Evolutionary conservation across 1,140 invertebrate genomes (phyloP).

Genomic region (Luehdorfia chinensis): DNA sequence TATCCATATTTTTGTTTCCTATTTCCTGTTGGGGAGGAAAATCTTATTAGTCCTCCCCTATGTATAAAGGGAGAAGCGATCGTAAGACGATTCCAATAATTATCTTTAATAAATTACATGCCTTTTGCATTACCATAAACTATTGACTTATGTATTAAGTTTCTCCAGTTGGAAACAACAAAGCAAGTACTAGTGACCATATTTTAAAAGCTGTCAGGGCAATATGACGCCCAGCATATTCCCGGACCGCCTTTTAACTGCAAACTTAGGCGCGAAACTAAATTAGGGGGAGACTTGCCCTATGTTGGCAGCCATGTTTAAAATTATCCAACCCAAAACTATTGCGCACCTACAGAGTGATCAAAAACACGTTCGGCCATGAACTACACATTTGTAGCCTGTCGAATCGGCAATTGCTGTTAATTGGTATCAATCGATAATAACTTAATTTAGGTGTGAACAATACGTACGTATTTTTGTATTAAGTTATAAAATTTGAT

Average conservation of each 20-base stretch:
- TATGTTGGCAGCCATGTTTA: conserved; percentile 24
- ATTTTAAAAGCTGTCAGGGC: conserved; percentile 69
- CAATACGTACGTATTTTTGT: conserved; percentile 29
- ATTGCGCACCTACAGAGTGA: conserved; percentile 26
- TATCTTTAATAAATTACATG: too few species aligned
- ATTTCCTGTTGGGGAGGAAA: too few species aligned
- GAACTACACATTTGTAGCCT: conserved; percentile 23
- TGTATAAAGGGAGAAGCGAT: too few species aligned
- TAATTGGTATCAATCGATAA: conserved; percentile 33
- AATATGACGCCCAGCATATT: conserved; percentile 51
- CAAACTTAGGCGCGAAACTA: conserved; percentile 49
- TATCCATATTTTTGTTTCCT: too few species aligned
- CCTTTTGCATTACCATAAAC: too few species aligned
- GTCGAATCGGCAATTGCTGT: conserved; percentile 36
- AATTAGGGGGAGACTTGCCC: conserved; percentile 62
- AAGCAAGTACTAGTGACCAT: background rate
- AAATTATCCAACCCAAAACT: conserved; percentile 40
- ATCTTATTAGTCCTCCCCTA: too few species aligned
- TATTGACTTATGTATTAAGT: too few species aligned
- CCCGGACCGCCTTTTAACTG: conserved; percentile 33
- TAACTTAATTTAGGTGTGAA: conserved; percentile 46
- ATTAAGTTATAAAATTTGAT: conserved; percentile 12
- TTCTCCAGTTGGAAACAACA: too few species aligned
- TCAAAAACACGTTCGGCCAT: conserved; percentile 28
- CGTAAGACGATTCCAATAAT: too few species aligned